phyloP scores from a whole-genome alignment of 2,888 invertebrate species.

The Arge pagana region DNA sequence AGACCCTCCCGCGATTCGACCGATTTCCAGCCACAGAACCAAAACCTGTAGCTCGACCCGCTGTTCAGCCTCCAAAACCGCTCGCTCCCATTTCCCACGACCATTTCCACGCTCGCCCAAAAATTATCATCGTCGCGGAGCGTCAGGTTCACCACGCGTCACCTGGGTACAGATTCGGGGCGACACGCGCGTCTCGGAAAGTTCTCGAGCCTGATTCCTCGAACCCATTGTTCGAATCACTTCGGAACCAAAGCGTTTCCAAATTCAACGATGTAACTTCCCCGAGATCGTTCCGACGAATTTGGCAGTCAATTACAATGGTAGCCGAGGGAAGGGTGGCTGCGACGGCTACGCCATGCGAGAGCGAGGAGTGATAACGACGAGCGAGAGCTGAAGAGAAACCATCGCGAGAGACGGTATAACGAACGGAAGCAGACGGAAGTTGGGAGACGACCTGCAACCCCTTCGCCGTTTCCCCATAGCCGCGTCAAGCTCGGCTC shows the following conservation, averaged over 20 bases:
- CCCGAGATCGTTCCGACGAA: conserved; percentile 48
- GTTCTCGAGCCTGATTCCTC: too few species aligned
- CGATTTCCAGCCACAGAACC: conserved; percentile 28
- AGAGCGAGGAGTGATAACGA: too few species aligned
- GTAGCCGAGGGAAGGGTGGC: conserved; percentile 26
- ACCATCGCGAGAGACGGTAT: conserved; percentile 2
- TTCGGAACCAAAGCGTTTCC: conserved; percentile 23
- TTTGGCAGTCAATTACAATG: conserved; percentile 53
- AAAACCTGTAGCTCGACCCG: conserved; percentile 9
- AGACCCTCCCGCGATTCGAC: conserved; percentile 38
- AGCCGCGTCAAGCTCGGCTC: conserved; percentile 27
- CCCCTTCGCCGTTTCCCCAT: conserved; percentile 5
- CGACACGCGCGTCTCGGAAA: too few species aligned
- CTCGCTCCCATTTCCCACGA: conserved; percentile 3
- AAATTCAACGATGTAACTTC: conserved; percentile 37
- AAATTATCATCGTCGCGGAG: conserved; percentile 15
- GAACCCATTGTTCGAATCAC: too few species aligned
- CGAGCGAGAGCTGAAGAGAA: conserved; percentile 26
- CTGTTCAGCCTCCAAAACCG: too few species aligned
- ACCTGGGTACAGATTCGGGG: too few species aligned
- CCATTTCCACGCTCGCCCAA: conserved; percentile 1
- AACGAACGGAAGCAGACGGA: conserved; percentile 22
- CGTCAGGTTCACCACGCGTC: too few species aligned
- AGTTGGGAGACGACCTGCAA: conserved; percentile 16
- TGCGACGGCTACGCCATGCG: conserved; percentile 11